Base-by-base conservation (phyloP, 2,113 vertebrate species). In the Hippolais icterina region DNA sequence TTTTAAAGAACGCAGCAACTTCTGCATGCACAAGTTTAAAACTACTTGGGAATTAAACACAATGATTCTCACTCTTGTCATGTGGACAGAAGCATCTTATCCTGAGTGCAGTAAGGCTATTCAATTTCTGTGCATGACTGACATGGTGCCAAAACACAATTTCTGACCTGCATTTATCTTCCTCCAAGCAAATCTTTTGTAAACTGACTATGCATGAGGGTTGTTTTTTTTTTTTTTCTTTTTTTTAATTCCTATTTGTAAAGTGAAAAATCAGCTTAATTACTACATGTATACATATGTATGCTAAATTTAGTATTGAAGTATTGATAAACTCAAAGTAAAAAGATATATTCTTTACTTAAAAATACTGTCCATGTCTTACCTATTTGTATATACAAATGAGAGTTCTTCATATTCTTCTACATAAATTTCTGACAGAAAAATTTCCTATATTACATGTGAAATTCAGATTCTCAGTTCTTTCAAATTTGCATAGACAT, bases 1-100 rank as follows among this genome's bases (percentile, higher is more conserved):
- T 96, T 95, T 95, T 91, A 78, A 91, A 76, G 56, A 85, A 86
- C 39, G 85, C 76, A 90, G 27, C 65, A 90, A 92, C n/a, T 94
- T 64, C 57, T 96, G 27, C 78, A 94, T 87, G 83, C 71, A 88
- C 42, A 79, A 66, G 16, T 89, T 93, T 78, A 83, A 80, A 54
- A 87, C 15, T 69, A 19, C 65, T 82, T 72, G 77, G 44, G 18
- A 96, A 63, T 89, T n/a, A 65, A 93, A 83, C 59, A 75, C 7
- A 39, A 50, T 21, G 31, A 49, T 93, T 94, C 65, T 97, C 22
- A 89, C 83, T 93, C 13, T 65, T 83, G 27, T 86, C 42, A 14
- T 64, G 9, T 59, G 65, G 41, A 94, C 46, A 93, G 71, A 96
- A 95, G 37, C 49, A 53, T 90, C 80, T 93, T 91, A 77, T 90